These are phyloP conservation scores for Excalfactoria chinensis DNA, from an alignment of 2,113 vertebrate species.

Conservation along the genomic window DNA sequence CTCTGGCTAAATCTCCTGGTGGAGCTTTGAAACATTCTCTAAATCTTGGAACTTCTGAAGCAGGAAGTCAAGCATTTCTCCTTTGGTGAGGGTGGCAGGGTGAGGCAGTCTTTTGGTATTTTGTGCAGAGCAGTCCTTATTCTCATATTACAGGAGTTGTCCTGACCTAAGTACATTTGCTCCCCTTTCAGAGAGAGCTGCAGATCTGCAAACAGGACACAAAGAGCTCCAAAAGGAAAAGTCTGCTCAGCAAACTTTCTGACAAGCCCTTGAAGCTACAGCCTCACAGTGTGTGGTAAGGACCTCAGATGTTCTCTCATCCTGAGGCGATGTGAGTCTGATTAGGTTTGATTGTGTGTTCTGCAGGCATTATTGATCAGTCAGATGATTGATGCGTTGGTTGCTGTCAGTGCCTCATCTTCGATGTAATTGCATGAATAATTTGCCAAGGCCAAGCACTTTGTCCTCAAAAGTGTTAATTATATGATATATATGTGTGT, in stretches of 20 bases:
- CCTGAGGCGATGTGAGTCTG: conserved; percentile 40
- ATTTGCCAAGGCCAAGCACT: conserved; percentile 72
- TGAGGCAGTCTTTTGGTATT: background rate
- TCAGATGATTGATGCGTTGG: conserved; percentile 65
- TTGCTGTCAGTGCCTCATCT: conserved; percentile 70
- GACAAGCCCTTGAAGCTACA: conserved; percentile 32
- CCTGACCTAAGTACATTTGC: background rate
- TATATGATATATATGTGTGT: conserved; percentile 44
- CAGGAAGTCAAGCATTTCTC: background rate
- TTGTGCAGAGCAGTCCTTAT: background rate
- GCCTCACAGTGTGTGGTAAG: conserved; percentile 13
- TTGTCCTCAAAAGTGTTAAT: conserved; percentile 76
- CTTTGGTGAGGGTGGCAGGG: background rate
- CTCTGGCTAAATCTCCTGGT: background rate
- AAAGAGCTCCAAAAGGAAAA: conserved; percentile 25
- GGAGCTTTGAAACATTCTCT: background rate
- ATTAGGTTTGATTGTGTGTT: conserved; percentile 74
- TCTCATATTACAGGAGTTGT: background rate
- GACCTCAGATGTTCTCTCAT: conserved; percentile 52
- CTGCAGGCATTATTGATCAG: conserved; percentile 74
- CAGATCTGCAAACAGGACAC: background rate
- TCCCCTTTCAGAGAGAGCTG: background rate
- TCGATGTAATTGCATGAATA: conserved; percentile 76
- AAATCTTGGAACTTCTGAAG: background rate
- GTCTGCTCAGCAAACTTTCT: background rate